A percentile compares a stretch with the other conserved stretches of the same genome.
Conservation (phyloP, 2,888 invertebrate species). For the Watsonalla cultraria region DNA sequence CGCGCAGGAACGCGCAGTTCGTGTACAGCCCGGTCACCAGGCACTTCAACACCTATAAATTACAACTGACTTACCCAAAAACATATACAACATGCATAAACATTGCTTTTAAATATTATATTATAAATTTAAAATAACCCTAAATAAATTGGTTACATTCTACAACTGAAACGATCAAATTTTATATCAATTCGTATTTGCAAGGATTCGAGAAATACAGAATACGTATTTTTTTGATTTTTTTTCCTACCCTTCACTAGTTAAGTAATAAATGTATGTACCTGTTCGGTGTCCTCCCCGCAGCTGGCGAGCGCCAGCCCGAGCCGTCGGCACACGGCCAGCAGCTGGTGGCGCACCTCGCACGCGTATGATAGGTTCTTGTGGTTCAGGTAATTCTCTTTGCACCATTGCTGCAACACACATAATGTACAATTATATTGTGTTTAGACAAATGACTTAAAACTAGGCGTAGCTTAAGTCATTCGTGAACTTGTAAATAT, state of each 20-base stretch:
- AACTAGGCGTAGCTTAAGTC: too few species aligned
- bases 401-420: conserved; percentile 87
- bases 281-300: conserved; percentile 79
- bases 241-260: background rate
- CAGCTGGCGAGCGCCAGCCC: conserved; percentile 82
- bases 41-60: conserved; percentile 81
- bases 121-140: too few species aligned
- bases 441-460: too few species aligned
- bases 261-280: conserved; percentile 29
- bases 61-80: background rate
- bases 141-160: too few species aligned
- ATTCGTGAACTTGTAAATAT: too few species aligned
- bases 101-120: too few species aligned
- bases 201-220: background rate
- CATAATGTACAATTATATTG: background rate
- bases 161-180: too few species aligned
- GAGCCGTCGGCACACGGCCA: conserved; percentile 82
- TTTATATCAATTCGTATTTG: too few species aligned
- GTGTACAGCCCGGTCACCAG: conserved; percentile 89
- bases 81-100: background rate
- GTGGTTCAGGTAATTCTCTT: conserved; percentile 91
- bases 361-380: conserved; percentile 89
- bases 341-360: conserved; percentile 89
- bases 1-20: conserved; percentile 89
- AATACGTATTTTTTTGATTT: background rate